Conservation (phyloP, 2,797 vertebrate genomes). For the Hybognathus amarus region DNA sequence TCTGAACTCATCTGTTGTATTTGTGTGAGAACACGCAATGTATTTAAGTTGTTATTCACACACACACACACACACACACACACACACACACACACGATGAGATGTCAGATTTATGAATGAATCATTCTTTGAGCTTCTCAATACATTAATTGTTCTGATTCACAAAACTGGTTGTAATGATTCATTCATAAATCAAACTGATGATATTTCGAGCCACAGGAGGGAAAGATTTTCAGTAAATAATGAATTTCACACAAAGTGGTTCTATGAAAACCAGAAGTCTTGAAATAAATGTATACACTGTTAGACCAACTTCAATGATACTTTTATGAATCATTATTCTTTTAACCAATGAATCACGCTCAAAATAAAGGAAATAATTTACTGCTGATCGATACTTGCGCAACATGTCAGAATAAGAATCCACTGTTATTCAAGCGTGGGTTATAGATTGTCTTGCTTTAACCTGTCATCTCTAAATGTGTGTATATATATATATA, state of each 20-base stretch:
- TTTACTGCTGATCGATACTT: too few relatives aligned
- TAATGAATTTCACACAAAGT: not conserved
- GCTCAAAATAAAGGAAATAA: not conserved
- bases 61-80: too few relatives aligned
- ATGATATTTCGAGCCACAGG: not conserved
- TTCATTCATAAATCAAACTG: not conserved
- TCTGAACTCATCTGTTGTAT: not conserved
- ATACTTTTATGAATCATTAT: not conserved
- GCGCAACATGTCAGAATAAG: too few relatives aligned
- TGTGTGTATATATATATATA: too few relatives aligned
- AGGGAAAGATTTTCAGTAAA: not conserved
- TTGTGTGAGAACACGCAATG: not conserved
- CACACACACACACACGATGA: too few relatives aligned
- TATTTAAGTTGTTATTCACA: not conserved
- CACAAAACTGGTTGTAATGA: not conserved
- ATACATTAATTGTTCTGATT: not conserved
- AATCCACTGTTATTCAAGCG: too few relatives aligned
- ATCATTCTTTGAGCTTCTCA: slow-evolving; percentile 6
- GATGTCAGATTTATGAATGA: not conserved
- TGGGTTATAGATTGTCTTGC: not conserved
- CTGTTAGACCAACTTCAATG: not conserved
- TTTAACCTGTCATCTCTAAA: not conserved
- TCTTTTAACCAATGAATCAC: not conserved
- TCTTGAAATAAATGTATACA: not conserved
- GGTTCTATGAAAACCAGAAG: not conserved